Percentiles rank a stretch among this genome's conserved stretches.
Conservation (phyloP, 2,113 vertebrate genomes). For the Notarius lentiginosus region DNA sequence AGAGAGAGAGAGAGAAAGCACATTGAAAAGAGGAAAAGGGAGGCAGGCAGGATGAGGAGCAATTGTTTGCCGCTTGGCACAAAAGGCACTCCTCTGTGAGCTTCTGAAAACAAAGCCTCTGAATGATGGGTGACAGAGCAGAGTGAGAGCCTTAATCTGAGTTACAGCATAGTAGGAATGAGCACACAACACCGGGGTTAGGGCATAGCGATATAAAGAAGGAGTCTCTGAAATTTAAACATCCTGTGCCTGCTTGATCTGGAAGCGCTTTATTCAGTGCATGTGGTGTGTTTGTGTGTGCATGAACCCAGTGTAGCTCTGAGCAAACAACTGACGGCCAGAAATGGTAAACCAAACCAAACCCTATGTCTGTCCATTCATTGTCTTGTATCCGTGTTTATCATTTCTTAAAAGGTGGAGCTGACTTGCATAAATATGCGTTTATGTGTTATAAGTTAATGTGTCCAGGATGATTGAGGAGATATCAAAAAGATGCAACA, state of each 20-base stretch:
- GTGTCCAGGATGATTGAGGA: neutral
- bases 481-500: neutral
- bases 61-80: slow-evolving; percentile 42
- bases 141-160: slow-evolving; percentile 23
- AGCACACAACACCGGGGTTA: slow-evolving; percentile 16
- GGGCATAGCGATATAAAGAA: neutral
- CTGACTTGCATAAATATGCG: neutral
- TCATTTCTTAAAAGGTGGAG: neutral
- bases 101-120: slow-evolving; percentile 44
- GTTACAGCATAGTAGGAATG: slow-evolving; percentile 4
- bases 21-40: slow-evolving; percentile 31
- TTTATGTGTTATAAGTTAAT: neutral
- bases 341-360: neutral
- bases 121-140: slow-evolving; percentile 47
- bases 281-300: neutral
- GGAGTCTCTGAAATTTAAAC: neutral
- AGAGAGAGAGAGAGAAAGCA: slow-evolving; percentile 35
- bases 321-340: neutral
- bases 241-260: neutral
- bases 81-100: slow-evolving; percentile 44
- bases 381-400: neutral
- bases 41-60: slow-evolving; percentile 38
- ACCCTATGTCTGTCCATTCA: neutral
- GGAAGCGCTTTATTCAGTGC: neutral
- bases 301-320: neutral